Percentiles rank a stretch among this genome's conserved stretches.
Evolutionary conservation across 1,140 invertebrate genomes (phyloP).

Genomic region (Drosophila baimaii): DNA sequence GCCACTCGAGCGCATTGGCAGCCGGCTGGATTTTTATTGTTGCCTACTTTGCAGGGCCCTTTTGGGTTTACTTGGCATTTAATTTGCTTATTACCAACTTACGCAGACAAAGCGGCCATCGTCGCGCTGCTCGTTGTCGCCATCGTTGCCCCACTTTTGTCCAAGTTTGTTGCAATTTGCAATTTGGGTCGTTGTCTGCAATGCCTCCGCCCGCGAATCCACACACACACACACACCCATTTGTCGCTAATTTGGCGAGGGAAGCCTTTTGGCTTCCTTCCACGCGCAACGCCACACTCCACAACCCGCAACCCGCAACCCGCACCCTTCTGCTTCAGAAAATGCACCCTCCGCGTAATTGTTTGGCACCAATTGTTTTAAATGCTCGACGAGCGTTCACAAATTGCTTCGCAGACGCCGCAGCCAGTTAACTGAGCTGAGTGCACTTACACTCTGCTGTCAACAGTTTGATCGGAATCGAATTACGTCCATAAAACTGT

Average conservation of each 20-base stretch:
- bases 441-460: conserved; percentile 52
- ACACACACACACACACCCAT: conserved; percentile 48
- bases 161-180: conserved; percentile 76
- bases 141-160: conserved; percentile 59
- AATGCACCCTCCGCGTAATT: conserved; percentile 56
- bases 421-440: conserved; percentile 45
- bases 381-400: conserved; percentile 70
- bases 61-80: conserved; percentile 43
- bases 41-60: conserved; percentile 57
- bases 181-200: conserved; percentile 67
- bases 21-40: conserved; percentile 57
- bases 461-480: conserved; percentile 18
- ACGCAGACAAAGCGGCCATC: conserved; percentile 59
- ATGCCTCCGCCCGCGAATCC: not conserved
- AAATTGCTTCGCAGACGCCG: conserved; percentile 65
- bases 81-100: conserved; percentile 79
- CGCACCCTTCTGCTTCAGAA: not conserved
- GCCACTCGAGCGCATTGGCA: conserved; percentile 62
- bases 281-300: too few species aligned
- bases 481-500: conserved; percentile 16
- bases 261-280: conserved; percentile 45
- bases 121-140: conserved; percentile 51
- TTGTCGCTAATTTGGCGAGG: conserved; percentile 74
- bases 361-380: conserved; percentile 80
- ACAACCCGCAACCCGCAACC: not conserved